Evolutionary conservation across 1,140 invertebrate species (phyloP).

Genomic region (Trichonephila clavipes): DNA sequence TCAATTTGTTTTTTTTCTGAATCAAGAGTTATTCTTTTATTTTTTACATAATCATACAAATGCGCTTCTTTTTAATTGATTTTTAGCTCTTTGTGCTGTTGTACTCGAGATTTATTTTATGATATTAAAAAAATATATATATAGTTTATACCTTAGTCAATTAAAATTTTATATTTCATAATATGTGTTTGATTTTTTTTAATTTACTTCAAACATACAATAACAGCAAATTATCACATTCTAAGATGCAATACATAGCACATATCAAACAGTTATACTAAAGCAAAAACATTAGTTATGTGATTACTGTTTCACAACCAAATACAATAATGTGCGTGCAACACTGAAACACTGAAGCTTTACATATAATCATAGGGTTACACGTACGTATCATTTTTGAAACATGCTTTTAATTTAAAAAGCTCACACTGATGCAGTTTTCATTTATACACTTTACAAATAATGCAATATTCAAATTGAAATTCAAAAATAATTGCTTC

Average conservation of each 20-base stretch:
- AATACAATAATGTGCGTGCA: constrained; percentile 9
- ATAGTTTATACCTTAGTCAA: no score
- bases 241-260: constrained; percentile 33
- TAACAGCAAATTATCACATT: neutral
- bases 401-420: neutral
- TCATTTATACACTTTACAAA: no score
- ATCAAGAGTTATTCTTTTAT: no score
- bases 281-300: neutral
- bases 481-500: no score
- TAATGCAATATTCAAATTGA: no score
- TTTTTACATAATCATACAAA: no score
- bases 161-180: neutral
- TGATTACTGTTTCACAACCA: neutral
- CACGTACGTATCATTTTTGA: neutral
- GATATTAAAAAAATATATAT: no score
- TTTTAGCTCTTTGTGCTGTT: no score
- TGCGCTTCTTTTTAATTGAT: no score
- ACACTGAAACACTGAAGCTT: neutral
- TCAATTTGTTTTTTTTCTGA: no score
- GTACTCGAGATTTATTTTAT: no score
- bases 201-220: neutral
- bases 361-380: neutral
- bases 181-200: neutral
- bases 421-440: no score
- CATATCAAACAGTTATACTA: constrained; percentile 13